Evolutionary conservation across 2,888 invertebrate genomes (phyloP).

Genomic region (Lobophora halterata): DNA sequence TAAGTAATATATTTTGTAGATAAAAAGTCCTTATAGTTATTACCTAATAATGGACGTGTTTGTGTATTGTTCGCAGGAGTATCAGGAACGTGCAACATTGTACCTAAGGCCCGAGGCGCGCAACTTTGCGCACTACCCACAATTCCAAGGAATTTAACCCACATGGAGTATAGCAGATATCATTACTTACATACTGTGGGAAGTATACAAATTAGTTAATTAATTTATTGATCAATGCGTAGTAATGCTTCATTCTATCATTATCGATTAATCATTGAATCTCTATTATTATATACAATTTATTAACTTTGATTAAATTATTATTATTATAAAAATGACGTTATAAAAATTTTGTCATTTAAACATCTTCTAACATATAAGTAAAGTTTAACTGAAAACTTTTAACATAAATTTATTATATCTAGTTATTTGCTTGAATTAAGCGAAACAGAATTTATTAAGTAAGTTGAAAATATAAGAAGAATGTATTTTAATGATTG

Average conservation of each 20-base stretch:
- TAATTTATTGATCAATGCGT: constrained; percentile 83
- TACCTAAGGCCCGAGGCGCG: constrained; percentile 50
- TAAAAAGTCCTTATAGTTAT: no score
- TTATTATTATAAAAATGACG: constrained; percentile 80
- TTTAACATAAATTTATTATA: constrained; percentile 80
- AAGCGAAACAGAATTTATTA: constrained; percentile 82
- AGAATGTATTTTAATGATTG: constrained; percentile 80
- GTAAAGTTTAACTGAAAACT: constrained; percentile 78
- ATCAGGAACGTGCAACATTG: constrained; percentile 24
- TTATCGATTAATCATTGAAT: constrained; percentile 81
- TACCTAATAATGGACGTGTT: no score
- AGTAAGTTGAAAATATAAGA: constrained; percentile 80
- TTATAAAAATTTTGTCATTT: constrained; percentile 81
- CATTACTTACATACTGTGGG: constrained; percentile 74
- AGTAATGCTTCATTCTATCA: constrained; percentile 82
- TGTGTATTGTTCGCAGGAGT: no score
- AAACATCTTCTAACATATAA: constrained; percentile 80
- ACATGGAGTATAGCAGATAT: constrained; percentile 74
- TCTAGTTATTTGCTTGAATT: constrained; percentile 80
- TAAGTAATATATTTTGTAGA: no score
- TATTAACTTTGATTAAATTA: constrained; percentile 81
- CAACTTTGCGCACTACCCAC: constrained; percentile 67
- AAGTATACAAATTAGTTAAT: constrained; percentile 84
- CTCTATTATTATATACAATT: constrained; percentile 82
- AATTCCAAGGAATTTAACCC: constrained; percentile 74